phyloP scores from a whole-genome alignment of 2,113 vertebrate species.

The Progne subis region DNA sequence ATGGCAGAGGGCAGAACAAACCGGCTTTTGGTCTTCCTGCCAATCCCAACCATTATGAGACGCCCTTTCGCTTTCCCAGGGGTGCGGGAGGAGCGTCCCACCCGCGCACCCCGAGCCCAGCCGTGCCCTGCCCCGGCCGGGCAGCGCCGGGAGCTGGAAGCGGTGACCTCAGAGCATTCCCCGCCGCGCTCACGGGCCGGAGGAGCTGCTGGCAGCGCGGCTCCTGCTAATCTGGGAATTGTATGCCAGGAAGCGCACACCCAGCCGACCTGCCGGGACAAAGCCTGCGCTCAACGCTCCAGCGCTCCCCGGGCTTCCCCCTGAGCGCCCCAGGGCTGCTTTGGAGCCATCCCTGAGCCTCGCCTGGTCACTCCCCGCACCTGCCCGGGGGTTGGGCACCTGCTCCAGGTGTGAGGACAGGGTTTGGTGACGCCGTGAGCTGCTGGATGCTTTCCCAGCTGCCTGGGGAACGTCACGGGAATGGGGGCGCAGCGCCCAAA shows the following conservation, averaged over 20 bases:
- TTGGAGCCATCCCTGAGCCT: rapidly evolving
- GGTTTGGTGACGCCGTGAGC: rapidly evolving
- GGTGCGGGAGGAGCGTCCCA: neutral
- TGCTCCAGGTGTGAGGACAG: neutral
- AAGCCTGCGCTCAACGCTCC: neutral
- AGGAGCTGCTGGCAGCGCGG: constrained; percentile 29
- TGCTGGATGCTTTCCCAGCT: neutral
- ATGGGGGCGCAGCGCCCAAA: neutral
- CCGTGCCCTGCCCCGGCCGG: neutral
- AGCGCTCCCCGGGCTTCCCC: constrained; percentile 6
- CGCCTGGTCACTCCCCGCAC: neutral
- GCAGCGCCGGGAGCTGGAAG: neutral
- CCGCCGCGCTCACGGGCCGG: neutral
- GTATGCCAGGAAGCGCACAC: constrained; percentile 69
- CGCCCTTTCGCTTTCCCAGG: neutral
- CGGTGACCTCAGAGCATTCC: neutral
- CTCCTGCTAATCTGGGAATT: constrained; percentile 70
- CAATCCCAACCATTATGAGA: neutral
- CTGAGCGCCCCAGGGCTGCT: neutral
- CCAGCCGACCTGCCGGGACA: constrained; percentile 51
- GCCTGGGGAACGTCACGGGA: neutral
- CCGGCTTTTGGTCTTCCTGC: rapidly evolving
- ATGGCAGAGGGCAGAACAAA: too few relatives aligned
- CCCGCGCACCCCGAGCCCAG: rapidly evolving
- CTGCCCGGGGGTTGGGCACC: neutral